phyloP scores from a whole-genome alignment of 2,113 vertebrate genomes.

The Galemys pyrenaicus region DNA sequence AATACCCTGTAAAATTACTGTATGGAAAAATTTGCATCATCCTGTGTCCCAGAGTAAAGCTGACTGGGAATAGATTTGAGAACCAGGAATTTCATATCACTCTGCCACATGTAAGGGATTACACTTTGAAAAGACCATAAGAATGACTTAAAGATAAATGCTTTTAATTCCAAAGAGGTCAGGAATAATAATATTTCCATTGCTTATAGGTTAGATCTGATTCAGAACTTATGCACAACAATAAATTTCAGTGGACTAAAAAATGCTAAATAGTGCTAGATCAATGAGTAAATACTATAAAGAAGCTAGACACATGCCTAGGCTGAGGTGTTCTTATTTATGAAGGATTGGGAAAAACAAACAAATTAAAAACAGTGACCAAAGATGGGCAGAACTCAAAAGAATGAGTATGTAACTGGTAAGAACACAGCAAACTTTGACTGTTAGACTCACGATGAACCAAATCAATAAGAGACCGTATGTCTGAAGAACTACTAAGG shows the following conservation, averaged over 20 bases:
- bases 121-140: background rate
- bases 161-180: background rate
- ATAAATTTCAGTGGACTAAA: constrained; percentile 1
- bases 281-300: background rate
- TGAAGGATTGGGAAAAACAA: background rate
- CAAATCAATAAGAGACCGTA: background rate
- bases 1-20: background rate
- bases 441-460: background rate
- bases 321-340: background rate
- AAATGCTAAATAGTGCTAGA: background rate
- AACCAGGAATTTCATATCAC: background rate
- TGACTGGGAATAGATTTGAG: background rate
- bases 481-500: background rate
- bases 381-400: background rate
- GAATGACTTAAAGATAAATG: background rate
- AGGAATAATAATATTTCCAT: constrained; percentile 2
- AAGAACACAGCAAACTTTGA: background rate
- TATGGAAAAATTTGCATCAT: background rate
- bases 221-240: background rate
- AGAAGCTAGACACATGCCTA: background rate
- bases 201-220: background rate
- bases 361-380: background rate
- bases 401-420: background rate
- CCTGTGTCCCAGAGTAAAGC: background rate
- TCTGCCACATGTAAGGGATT: background rate